Evolutionary conservation across 2,113 vertebrate genomes (phyloP).

Genomic region (Clupea harengus): DNA sequence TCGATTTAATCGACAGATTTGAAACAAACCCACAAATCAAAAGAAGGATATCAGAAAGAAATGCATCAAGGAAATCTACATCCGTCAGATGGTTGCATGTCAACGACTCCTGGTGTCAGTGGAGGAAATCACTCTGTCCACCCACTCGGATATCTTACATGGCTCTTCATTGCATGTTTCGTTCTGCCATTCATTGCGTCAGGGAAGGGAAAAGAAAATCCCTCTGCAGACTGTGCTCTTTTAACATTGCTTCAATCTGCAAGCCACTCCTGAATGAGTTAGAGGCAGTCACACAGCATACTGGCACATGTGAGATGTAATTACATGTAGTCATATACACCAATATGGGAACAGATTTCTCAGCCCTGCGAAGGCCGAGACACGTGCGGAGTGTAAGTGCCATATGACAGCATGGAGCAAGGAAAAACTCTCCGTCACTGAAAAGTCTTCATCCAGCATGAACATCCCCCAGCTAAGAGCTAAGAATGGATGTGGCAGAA

Average conservation of each 20-base stretch:
- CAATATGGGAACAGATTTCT: not conserved
- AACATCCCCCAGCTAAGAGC: conserved; percentile 10
- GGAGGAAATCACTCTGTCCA: conserved; percentile 63
- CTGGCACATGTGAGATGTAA: not conserved
- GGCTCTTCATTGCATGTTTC: conserved; percentile 67
- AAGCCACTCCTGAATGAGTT: not conserved
- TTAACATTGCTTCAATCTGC: not conserved
- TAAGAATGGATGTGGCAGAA: conserved; percentile 4
- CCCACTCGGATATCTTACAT: conserved; percentile 72
- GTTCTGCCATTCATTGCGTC: not conserved
- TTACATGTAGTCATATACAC: conserved; percentile 19
- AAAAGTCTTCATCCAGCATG: not conserved
- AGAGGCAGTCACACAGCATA: not conserved
- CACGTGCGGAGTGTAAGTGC: not conserved
- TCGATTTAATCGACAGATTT: conserved; percentile 11
- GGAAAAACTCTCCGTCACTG: conserved; percentile 2
- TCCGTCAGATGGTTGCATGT: not conserved
- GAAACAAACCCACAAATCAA: not conserved
- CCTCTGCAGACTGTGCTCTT: not conserved
- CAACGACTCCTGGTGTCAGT: not conserved
- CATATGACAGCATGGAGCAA: not conserved
- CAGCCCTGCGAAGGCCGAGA: not conserved
- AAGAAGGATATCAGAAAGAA: not conserved
- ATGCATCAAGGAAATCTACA: conserved; percentile 13
- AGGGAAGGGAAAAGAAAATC: not conserved